Percentiles rank a stretch among this genome's conserved stretches.
These are phyloP conservation scores for Nudaria mundana DNA, from an alignment of 2,888 invertebrate genomes.

Conservation along the genomic window DNA sequence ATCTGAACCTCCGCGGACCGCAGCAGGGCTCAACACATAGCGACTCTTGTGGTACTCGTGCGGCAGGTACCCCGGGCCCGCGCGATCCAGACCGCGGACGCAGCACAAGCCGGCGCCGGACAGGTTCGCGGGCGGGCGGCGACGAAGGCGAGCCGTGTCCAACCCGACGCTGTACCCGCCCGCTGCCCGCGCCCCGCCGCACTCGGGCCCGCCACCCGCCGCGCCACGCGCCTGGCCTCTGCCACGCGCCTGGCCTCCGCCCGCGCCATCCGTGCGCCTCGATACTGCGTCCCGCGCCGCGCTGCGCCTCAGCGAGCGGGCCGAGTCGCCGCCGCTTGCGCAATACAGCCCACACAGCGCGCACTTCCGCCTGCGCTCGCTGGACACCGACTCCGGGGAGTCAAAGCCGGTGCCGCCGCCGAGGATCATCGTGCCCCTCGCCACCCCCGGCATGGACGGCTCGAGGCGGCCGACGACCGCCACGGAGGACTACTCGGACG, in stretches of 20 bases:
- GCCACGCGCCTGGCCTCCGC: conserved; percentile 39
- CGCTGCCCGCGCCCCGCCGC: conserved; percentile 35
- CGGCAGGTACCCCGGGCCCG: conserved; percentile 47
- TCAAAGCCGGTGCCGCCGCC: conserved; percentile 24
- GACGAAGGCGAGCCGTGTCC: conserved; percentile 44
- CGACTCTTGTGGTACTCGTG: conserved; percentile 3
- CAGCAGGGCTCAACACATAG: background rate
- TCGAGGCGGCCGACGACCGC: conserved; percentile 61
- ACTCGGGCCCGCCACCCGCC: conserved; percentile 32
- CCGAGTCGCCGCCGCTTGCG: conserved; percentile 22
- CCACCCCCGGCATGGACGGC: conserved; percentile 39
- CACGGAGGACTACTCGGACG: conserved; percentile 86
- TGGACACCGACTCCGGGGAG: conserved; percentile 25
- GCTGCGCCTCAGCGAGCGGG: conserved; percentile 31
- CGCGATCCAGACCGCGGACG: conserved; percentile 10
- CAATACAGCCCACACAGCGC: conserved; percentile 30
- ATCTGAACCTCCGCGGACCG: conserved; percentile 32
- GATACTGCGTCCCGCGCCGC: conserved; percentile 40
- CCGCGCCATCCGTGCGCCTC: conserved; percentile 33
- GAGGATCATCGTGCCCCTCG: conserved; percentile 11
- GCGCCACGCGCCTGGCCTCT: conserved; percentile 37
- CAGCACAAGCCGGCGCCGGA: conserved; percentile 8
- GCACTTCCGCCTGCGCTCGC: conserved; percentile 26
- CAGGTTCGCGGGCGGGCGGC: conserved; percentile 17
- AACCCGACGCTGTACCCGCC: conserved; percentile 64